Evolutionary conservation across 2,888 invertebrate species (phyloP).

Genomic region (Acrobasis repandana): DNA sequence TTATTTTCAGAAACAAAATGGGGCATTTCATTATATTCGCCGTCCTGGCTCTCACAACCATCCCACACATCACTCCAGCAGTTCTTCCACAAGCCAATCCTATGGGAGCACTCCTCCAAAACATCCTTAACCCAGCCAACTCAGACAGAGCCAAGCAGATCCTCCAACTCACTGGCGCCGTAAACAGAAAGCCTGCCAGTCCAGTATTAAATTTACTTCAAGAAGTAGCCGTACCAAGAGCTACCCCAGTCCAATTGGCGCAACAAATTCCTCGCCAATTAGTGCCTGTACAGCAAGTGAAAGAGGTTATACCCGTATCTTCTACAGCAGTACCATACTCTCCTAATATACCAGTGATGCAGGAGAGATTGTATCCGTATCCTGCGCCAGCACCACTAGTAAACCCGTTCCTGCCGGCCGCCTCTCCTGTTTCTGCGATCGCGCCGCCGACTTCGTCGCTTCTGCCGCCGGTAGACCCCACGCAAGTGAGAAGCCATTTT

Average conservation of each 20-base stretch:
- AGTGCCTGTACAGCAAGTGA: constrained; percentile 7
- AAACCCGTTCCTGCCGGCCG: constrained; percentile 51
- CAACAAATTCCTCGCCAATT: constrained; percentile 5
- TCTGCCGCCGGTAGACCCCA: constrained; percentile 45
- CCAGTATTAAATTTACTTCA: constrained; percentile 20
- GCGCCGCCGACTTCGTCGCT: constrained; percentile 42
- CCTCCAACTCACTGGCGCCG: constrained; percentile 23
- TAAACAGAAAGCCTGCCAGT: constrained; percentile 4
- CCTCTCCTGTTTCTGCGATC: constrained; percentile 53
- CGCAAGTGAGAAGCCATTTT: constrained; percentile 49
- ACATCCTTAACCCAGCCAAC: constrained; percentile 29
- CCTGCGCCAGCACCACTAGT: constrained; percentile 31
- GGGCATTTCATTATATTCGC: background rate
- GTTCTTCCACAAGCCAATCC: constrained; percentile 7
- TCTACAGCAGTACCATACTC: constrained; percentile 24
- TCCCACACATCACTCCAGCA: constrained; percentile 4
- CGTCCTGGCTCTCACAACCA: background rate
- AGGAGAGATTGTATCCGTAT: constrained; percentile 15
- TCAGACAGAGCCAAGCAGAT: constrained; percentile 28
- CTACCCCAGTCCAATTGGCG: background rate
- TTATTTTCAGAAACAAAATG: constrained; percentile 3
- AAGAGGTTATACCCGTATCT: constrained; percentile 20
- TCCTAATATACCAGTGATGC: background rate
- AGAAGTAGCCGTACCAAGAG: constrained; percentile 26
- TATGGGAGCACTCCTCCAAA: constrained; percentile 25